These are phyloP conservation scores for Pollachius pollachius DNA, from an alignment of 2,113 vertebrate genomes.

Conservation along the genomic window DNA sequence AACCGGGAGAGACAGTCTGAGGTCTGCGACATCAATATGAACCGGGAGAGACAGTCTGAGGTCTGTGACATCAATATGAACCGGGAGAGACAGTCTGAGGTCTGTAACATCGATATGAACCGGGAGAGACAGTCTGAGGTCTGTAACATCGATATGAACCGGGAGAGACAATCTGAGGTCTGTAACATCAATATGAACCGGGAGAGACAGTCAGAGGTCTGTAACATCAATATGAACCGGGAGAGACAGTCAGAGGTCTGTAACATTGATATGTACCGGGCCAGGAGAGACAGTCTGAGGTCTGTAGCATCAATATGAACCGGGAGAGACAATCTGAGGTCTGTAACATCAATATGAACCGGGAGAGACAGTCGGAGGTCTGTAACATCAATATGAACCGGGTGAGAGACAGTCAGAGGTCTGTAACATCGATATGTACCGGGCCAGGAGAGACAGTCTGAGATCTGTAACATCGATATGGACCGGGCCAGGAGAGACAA, in stretches of 20 bases:
- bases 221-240: conserved; percentile 18
- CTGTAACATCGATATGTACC: conserved; percentile 12
- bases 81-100: conserved; percentile 52
- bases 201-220: conserved; percentile 51
- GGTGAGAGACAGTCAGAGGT: conserved; percentile 53
- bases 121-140: conserved; percentile 52
- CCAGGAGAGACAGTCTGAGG: conserved; percentile 52
- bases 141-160: conserved; percentile 13
- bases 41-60: conserved; percentile 53
- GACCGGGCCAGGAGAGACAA: conserved; percentile 50
- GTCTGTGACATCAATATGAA: conserved; percentile 15
- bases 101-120: conserved; percentile 17
- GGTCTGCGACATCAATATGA: conserved; percentile 7
- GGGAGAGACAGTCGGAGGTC: conserved; percentile 51
- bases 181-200: conserved; percentile 18
- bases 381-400: conserved; percentile 19
- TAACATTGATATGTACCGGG: conserved; percentile 19
- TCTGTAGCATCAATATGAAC: conserved; percentile 17
- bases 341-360: conserved; percentile 13
- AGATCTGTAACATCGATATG: conserved; percentile 11
- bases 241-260: conserved; percentile 50
- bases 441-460: conserved; percentile 51
- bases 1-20: conserved; percentile 54
- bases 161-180: conserved; percentile 51
- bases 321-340: conserved; percentile 51